Base-by-base conservation (phyloP, 2,888 invertebrate species). In the Cephus rjabovi region DNA sequence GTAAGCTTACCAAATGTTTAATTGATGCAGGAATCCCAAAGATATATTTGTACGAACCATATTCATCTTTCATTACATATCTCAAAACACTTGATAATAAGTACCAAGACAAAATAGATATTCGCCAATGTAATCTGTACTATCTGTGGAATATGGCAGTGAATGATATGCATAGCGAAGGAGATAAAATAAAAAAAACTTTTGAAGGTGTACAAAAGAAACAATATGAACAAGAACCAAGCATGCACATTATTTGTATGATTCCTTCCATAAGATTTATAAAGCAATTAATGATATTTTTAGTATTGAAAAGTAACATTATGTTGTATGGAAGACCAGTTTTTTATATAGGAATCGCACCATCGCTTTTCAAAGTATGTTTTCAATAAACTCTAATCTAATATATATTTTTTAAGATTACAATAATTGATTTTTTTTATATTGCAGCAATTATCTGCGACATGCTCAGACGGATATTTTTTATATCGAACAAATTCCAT, bases 331-430 rank as follows among this genome's bases (percentile, higher is more conserved):
- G 96, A 69, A 93, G 95, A 82, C 92, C 94, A 35, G 94, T 94
- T 85, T 92, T 96, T 79, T 95, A 94, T 87, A 91, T 95, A 4
- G 92, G 94, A 0, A 90, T 96, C 89, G 93, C 93, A 37, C 94
- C 94, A 33, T 92, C 93, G 37, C 90, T 95, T 82, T 95, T 94
- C 91, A 91, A 93, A 85, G 96, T 96, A 91, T 91, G 92, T 89
- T 56, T 56, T 56, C 23, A 23, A 23, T 23, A 23, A 23, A 56
- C 23, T 56, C 23, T 23, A 56, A 9, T 56, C 2, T 15, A 56
- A 23, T 56, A 56, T 31, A 40, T 6, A 31, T 37, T 4, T 74
- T 77, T 73, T 56, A 74, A 69, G 76, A 30, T 70, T 33, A 71
- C 68, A 69, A 70, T 34, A 34, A 74, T 56, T 34, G 15, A 77